These are phyloP conservation scores for Balaeniceps rex DNA, from an alignment of 2,113 vertebrate species.

Conservation along the genomic window DNA sequence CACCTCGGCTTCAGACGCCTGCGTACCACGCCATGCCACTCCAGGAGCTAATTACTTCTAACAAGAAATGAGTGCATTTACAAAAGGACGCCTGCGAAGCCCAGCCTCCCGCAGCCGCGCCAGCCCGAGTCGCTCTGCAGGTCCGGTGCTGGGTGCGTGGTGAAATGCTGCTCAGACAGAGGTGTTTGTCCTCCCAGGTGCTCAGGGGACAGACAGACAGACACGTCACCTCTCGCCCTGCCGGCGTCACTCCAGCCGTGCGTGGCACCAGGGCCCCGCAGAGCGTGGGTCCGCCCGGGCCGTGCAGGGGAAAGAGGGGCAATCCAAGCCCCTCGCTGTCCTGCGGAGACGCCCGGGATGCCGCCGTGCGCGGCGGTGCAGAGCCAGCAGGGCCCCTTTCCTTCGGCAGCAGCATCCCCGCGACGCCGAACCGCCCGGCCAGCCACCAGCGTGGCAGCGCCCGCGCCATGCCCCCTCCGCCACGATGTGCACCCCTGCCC, in stretches of 20 bases:
- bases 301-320: too few species aligned
- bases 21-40: rapidly evolving
- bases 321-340: not conserved
- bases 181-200: not conserved
- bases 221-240: not conserved
- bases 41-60: not conserved
- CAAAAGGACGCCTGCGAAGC: not conserved
- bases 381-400: not conserved
- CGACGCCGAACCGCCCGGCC: rapidly evolving
- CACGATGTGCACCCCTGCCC: not conserved
- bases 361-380: rapidly evolving
- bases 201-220: not conserved
- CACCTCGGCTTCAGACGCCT: not conserved
- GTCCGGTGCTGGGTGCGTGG: not conserved
- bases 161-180: not conserved
- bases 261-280: too few species aligned
- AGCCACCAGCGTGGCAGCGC: not conserved
- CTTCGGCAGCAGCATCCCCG: not conserved
- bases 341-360: not conserved
- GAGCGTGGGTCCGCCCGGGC: not conserved
- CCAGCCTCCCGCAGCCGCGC: not conserved
- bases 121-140: not conserved
- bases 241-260: not conserved
- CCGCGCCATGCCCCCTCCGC: not conserved
- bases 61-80: rapidly evolving